Conservation (phyloP, 2,888 invertebrate genomes). For the Galerucella calmariensis region DNA sequence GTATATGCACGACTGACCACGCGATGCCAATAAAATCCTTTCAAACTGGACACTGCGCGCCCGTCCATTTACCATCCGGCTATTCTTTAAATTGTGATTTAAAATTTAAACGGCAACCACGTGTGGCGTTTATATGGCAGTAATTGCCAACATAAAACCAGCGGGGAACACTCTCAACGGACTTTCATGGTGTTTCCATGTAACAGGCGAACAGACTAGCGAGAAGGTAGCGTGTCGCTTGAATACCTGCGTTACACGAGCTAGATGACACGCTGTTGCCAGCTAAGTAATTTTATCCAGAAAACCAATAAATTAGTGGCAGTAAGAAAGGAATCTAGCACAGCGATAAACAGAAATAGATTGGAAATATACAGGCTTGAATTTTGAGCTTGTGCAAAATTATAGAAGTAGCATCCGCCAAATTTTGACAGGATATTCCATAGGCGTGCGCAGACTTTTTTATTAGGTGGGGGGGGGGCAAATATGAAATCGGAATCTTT, state of each 20-base stretch:
- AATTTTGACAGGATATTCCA: too few relatives aligned
- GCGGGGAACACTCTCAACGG: conserved; percentile 56
- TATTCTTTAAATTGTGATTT: neutral
- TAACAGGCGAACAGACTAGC: conserved; percentile 52
- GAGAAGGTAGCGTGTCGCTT: conserved; percentile 38
- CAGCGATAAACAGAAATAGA: too few relatives aligned
- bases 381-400: too few relatives aligned
- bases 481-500: too few relatives aligned
- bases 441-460: too few relatives aligned
- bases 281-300: neutral
- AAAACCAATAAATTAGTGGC: neutral
- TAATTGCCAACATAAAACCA: conserved; percentile 34
- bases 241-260: neutral
- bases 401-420: too few relatives aligned
- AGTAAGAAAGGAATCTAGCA: too few relatives aligned
- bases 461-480: too few relatives aligned
- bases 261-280: neutral
- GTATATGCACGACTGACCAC: conserved; percentile 13
- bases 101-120: neutral
- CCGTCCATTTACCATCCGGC: conserved; percentile 1
- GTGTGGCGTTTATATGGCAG: conserved; percentile 1
- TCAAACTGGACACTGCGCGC: neutral
- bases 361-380: too few relatives aligned
- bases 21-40: conserved; percentile 16
- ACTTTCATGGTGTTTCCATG: conserved; percentile 56